These are phyloP conservation scores for Exocentrus adspersus DNA, from an alignment of 2,888 invertebrate species.

Conservation along the genomic window DNA sequence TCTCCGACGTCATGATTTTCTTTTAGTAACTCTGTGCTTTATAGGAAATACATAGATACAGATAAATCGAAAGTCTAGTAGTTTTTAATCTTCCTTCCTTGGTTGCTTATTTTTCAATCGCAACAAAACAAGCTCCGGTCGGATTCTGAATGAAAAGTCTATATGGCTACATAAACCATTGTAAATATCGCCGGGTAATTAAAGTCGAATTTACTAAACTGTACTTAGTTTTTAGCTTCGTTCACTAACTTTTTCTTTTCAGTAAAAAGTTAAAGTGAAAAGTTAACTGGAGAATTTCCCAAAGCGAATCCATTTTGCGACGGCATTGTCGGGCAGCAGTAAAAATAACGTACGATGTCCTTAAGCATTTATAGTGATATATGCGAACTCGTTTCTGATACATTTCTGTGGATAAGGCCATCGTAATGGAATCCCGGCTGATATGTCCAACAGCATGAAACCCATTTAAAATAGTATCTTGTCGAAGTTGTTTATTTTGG, in stretches of 20 bases:
- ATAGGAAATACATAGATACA: conserved; percentile 15
- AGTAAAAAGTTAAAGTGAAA: background rate
- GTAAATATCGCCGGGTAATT: too few relatives aligned
- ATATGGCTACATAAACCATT: too few relatives aligned
- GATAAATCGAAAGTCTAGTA: background rate
- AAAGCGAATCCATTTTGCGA: background rate
- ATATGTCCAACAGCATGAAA: conserved; percentile 43
- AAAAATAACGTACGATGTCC: conserved; percentile 11
- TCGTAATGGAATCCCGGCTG: conserved; percentile 41
- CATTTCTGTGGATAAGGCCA: conserved; percentile 42
- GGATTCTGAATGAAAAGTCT: too few relatives aligned
- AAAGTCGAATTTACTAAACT: too few relatives aligned
- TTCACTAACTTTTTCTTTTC: too few relatives aligned
- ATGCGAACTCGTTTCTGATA: conserved; percentile 37
- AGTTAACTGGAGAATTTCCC: background rate
- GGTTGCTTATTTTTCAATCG: background rate
- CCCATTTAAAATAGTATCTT: conserved; percentile 44
- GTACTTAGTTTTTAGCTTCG: too few relatives aligned
- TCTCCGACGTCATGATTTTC: conserved; percentile 27
- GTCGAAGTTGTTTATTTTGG: conserved; percentile 43
- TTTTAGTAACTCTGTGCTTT: conserved; percentile 6
- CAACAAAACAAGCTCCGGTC: too few relatives aligned
- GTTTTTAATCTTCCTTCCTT: background rate
- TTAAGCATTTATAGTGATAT: conserved; percentile 32
- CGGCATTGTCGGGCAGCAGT: background rate